Conservation (phyloP, 1,140 invertebrate species). For the Ceratoteleas bidentatus region DNA sequence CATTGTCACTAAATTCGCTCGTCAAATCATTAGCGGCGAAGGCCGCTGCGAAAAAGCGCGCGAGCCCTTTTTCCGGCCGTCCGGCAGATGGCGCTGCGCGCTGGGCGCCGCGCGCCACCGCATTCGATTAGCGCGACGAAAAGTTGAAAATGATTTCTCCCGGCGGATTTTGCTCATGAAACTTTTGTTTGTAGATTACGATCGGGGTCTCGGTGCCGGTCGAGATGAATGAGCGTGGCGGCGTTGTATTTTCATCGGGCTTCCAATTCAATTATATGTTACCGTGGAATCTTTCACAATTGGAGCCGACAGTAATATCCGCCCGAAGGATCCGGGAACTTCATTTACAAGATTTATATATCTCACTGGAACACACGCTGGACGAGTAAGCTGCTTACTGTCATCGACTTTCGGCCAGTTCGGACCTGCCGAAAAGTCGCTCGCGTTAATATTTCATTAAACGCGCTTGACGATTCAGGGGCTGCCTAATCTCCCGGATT, state of each 20-base stretch:
- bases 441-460: conserved; percentile 12
- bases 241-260: conserved; percentile 70
- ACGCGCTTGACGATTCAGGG: conserved; percentile 1
- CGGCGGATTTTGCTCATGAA: conserved; percentile 22
- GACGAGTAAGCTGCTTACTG: conserved; percentile 72
- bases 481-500: background rate
- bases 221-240: conserved; percentile 72
- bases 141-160: conserved; percentile 33
- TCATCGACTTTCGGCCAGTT: background rate
- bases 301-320: conserved; percentile 72
- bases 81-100: background rate
- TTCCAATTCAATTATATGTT: conserved; percentile 79
- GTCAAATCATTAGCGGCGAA: background rate
- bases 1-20: background rate
- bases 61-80: background rate
- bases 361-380: conserved; percentile 72
- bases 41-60: background rate
- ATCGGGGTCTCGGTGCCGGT: conserved; percentile 75
- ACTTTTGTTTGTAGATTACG: conserved; percentile 71
- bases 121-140: conserved; percentile 24
- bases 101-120: background rate
- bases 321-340: conserved; percentile 71
- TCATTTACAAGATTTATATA: conserved; percentile 74
- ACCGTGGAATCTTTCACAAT: conserved; percentile 77
- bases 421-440: conserved; percentile 11